Conservation (phyloP, 1,140 invertebrate species). For the Trinorchestia longiramus region DNA sequence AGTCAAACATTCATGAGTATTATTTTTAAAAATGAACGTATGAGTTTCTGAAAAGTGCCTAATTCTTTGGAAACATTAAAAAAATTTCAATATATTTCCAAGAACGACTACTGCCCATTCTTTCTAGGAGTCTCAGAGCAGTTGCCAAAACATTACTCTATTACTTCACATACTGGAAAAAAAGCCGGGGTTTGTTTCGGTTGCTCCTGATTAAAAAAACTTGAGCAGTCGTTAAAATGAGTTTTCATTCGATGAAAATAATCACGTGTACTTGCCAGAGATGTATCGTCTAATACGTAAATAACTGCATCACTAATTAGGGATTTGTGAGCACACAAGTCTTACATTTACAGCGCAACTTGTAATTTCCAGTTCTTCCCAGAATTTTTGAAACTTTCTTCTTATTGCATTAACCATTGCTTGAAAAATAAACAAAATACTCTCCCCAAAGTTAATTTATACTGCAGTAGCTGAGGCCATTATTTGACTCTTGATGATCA, state of each 20-base stretch:
- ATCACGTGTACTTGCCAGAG: background rate
- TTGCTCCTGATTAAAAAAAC: background rate
- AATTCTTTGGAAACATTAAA: no score
- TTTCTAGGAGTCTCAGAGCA: background rate
- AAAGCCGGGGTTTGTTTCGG: background rate
- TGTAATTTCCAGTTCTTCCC: background rate
- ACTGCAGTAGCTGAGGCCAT: background rate
- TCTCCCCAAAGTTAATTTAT: background rate
- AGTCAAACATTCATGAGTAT: no score
- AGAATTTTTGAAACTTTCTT: background rate
- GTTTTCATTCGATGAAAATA: background rate
- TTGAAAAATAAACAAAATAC: background rate
- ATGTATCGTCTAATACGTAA: background rate
- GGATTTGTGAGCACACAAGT: background rate
- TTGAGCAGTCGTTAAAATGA: background rate
- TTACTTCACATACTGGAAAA: background rate
- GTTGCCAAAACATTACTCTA: background rate
- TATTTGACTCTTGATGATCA: background rate
- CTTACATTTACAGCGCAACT: background rate
- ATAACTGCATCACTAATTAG: background rate
- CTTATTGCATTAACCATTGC: background rate
- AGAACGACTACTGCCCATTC: no score
- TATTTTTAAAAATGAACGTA: no score
- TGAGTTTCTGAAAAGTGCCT: no score
- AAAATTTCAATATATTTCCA: no score